Conservation (phyloP, 2,797 vertebrate genomes). For the Acanthornis magna region DNA sequence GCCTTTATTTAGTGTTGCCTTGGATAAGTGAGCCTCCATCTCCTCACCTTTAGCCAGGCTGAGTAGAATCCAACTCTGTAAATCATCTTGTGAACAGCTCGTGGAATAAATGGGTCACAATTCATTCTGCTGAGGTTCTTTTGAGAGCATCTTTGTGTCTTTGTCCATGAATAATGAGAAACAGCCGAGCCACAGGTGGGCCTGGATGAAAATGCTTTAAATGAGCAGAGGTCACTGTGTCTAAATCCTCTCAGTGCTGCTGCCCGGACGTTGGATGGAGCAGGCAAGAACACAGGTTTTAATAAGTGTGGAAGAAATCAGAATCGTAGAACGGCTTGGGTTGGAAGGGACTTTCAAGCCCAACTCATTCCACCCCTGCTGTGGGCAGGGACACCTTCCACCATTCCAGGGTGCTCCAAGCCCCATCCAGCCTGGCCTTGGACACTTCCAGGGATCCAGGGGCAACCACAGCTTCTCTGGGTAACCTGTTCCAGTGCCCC, state of each 20-base stretch:
- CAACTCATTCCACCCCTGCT: not conserved
- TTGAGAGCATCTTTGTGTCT: not conserved
- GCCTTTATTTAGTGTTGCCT: not conserved
- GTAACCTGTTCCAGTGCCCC: not conserved
- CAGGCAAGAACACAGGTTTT: not conserved
- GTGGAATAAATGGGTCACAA: not conserved
- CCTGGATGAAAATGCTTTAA: not conserved
- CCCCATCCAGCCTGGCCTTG: not conserved
- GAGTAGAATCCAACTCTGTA: not conserved
- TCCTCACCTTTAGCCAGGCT: not conserved
- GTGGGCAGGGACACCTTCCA: not conserved
- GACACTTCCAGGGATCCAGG: not conserved
- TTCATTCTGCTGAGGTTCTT: not conserved
- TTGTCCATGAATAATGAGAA: not conserved
- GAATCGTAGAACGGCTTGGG: not conserved
- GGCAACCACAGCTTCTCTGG: not conserved
- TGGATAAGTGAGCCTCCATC: not conserved
- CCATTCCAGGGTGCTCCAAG: fast-evolving
- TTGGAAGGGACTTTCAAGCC: not conserved
- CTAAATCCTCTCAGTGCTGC: not conserved
- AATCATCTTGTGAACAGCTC: not conserved
- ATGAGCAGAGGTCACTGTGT: not conserved
- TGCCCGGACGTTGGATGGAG: not conserved
- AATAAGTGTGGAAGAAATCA: not conserved
- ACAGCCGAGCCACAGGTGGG: not conserved